These are phyloP conservation scores for Euplexia lucipara DNA, from an alignment of 2,888 invertebrate genomes.

Conservation along the genomic window DNA sequence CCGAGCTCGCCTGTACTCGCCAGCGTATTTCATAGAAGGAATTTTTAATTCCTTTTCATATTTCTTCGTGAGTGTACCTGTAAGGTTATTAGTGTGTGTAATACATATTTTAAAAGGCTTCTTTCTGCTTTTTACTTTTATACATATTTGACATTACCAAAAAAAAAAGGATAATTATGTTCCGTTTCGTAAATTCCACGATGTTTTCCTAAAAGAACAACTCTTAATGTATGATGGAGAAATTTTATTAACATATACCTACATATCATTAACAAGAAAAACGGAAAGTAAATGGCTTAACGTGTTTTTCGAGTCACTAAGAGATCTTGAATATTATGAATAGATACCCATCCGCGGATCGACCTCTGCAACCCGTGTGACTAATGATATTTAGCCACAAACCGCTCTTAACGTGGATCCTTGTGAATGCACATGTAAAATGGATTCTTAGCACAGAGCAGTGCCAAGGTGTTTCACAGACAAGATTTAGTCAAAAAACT, in stretches of 20 bases:
- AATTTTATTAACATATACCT: too few species aligned
- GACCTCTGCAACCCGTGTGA: too few species aligned
- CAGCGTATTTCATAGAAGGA: constrained; percentile 24
- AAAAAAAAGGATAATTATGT: not conserved
- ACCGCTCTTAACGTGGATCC: too few species aligned
- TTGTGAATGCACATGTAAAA: too few species aligned
- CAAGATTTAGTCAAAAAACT: not conserved
- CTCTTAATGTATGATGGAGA: not conserved
- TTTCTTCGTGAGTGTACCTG: constrained; percentile 30
- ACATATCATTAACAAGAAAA: too few species aligned
- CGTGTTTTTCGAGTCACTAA: too few species aligned
- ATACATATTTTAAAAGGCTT: constrained; percentile 28
- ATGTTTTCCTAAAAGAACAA: not conserved
- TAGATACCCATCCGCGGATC: too few species aligned
- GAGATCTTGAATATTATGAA: too few species aligned
- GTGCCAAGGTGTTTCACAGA: too few species aligned
- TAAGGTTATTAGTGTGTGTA: constrained; percentile 20
- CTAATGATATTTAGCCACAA: too few species aligned
- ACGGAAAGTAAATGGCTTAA: too few species aligned
- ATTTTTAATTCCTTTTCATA: constrained; percentile 38
- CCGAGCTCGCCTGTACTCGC: constrained; percentile 23
- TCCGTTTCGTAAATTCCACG: not conserved
- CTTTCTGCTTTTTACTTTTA: not conserved
- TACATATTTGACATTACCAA: constrained; percentile 2
- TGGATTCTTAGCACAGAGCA: too few species aligned